A percentile compares a stretch with the other conserved stretches of the same genome.
Evolutionary conservation across 2,797 vertebrate genomes (phyloP).

Genomic region (Philypnodon macrostomus): DNA sequence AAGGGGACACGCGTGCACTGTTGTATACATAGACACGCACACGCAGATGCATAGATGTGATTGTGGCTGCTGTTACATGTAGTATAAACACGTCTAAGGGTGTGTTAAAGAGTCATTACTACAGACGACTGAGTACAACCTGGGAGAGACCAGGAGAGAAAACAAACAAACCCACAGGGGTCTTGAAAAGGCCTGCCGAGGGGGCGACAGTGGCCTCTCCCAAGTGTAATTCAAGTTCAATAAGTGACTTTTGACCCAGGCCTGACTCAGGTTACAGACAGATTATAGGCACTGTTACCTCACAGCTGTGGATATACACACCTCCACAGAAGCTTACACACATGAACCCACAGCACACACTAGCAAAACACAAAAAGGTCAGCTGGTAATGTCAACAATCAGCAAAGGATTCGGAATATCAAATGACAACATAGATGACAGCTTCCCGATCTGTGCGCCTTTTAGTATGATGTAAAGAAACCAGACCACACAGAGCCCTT

Average conservation of each 20-base stretch:
- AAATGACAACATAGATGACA: conserved; percentile 64
- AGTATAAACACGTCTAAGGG: conserved; percentile 75
- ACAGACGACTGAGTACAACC: conserved; percentile 68
- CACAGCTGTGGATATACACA: conserved; percentile 70
- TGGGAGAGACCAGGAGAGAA: conserved; percentile 71
- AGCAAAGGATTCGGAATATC: conserved; percentile 63
- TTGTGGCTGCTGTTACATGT: conserved; percentile 65
- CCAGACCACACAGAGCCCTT: conserved; percentile 72
- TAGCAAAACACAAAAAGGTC: conserved; percentile 64
- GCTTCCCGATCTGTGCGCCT: conserved; percentile 50
- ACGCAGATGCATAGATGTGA: conserved; percentile 40
- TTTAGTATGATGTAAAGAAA: conserved; percentile 72
- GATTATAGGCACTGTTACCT: conserved; percentile 71
- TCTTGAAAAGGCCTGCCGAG: conserved; percentile 49
- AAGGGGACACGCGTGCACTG: conserved; percentile 44
- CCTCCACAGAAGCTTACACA: conserved; percentile 59
- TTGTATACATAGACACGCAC: conserved; percentile 22
- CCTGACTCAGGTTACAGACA: conserved; percentile 72
- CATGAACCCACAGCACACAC: conserved; percentile 21
- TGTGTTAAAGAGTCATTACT: conserved; percentile 76
- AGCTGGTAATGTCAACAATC: conserved; percentile 68
- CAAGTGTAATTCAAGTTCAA: conserved; percentile 76
- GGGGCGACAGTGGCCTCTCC: conserved; percentile 58
- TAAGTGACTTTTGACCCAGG: conserved; percentile 72
- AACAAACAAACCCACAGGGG: conserved; percentile 75